These are phyloP conservation scores for Onychomys leucogaster DNA, from an alignment of 2,797 vertebrate species.

Conservation along the genomic window DNA sequence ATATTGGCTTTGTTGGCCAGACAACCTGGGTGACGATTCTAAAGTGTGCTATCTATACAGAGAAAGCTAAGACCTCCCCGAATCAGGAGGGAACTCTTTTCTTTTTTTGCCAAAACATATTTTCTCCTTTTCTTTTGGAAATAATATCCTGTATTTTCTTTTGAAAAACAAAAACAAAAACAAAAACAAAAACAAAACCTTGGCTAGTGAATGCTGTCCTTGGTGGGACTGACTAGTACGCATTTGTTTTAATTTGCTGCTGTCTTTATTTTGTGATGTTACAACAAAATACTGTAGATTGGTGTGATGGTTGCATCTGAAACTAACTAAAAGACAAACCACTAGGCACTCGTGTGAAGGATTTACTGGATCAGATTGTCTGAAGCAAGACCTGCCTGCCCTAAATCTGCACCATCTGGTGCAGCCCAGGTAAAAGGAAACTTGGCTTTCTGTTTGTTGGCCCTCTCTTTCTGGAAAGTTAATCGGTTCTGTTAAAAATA, in stretches of 20 bases:
- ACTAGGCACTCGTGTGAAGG: neutral
- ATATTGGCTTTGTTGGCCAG: conserved; percentile 77
- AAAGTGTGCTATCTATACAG: neutral
- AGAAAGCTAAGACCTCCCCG: neutral
- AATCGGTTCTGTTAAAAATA: neutral
- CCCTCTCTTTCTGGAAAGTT: neutral
- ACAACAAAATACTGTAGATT: neutral
- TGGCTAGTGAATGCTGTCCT: neutral
- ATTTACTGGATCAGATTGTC: neutral
- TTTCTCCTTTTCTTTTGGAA: conserved; percentile 41
- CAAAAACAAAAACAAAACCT: no score
- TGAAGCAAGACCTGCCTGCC: fast-evolving
- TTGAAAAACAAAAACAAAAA: no score
- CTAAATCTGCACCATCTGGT: neutral
- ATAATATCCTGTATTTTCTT: neutral
- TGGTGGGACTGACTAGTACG: neutral
- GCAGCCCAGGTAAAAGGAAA: neutral
- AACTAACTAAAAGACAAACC: neutral
- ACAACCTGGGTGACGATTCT: neutral
- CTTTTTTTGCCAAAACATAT: neutral
- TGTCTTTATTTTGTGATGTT: neutral
- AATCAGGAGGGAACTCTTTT: neutral
- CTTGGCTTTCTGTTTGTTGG: neutral
- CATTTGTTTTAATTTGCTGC: neutral
- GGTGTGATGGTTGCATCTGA: neutral